Conservation (phyloP, 2,797 vertebrate species). For the Semaprochilodus insignis region DNA sequence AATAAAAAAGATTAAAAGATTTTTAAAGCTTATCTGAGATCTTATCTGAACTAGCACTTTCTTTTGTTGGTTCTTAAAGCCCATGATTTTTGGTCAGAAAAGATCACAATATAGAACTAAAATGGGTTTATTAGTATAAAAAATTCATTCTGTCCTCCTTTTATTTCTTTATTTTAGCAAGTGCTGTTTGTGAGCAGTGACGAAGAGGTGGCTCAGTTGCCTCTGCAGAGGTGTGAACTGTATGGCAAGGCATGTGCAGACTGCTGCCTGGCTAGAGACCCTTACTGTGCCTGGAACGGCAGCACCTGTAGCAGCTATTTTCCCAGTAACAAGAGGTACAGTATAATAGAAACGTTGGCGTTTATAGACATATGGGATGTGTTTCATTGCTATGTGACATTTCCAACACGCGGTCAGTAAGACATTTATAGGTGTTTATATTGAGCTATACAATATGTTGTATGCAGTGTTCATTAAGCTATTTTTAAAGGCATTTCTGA, state of each 20-base stretch:
- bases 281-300: constrained; percentile 94
- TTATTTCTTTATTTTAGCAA: constrained; percentile 78
- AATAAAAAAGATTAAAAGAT: too few relatives aligned
- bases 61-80: too few relatives aligned
- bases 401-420: not conserved
- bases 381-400: not conserved
- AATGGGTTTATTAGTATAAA: not conserved
- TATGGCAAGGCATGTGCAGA: constrained; percentile 92
- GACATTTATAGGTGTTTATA: not conserved
- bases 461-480: not conserved
- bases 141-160: not conserved
- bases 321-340: constrained; percentile 75
- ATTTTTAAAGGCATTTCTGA: not conserved
- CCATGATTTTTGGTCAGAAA: not conserved
- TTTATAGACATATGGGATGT: not conserved
- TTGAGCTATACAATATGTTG: not conserved
- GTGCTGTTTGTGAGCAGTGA: constrained; percentile 85
- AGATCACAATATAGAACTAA: not conserved
- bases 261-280: constrained; percentile 94
- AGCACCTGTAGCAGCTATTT: constrained; percentile 81
- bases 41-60: too few relatives aligned
- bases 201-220: constrained; percentile 84
- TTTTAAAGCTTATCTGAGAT: not conserved
- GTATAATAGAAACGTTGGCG: not conserved
- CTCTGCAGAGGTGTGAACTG: constrained; percentile 87